Base-by-base conservation (phyloP, 1,140 invertebrate species). In the Brachionus rotundiformis region DNA sequence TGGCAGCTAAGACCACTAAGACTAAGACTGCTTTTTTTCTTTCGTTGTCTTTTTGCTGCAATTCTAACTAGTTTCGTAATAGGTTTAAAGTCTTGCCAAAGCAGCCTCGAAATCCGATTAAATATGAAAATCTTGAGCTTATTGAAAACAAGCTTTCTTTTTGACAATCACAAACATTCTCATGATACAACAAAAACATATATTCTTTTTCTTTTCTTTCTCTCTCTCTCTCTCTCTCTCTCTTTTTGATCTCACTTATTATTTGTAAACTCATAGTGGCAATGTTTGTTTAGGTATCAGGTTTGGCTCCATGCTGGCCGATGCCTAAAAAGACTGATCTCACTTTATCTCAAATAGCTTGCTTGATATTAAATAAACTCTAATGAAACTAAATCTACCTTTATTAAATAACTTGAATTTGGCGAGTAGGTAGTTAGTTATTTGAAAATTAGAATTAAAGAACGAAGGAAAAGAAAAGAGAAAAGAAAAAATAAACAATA, bases 241-340 rank as follows among this genome's bases (percentile, higher is more conserved):
- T 59, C 49, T 54, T 54, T 54, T 54, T 54, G 47, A 54, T 54
- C 47, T 54, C 47, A 16, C 19, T 54, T 54, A 54, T 54, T 54
- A 54, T 54, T 54, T 54, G 47, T 19, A 54, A 19, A 54, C 33
- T 73, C 68, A 39, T 73, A 29, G 68, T 27, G 68, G 8, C 44
- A 73, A 73, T 73, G 68, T 73, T 73, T 73, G 29, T 73, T 73
- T 73, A 73, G 41, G 8, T 73, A 73, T 73, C 68, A 73, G 25
- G 68, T 73, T 73, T 44, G 19, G 63, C 33, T 16, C 27, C 68
- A 47, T 73, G 29, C 68, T 47, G 68, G 36, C 29, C 10, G 29
- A 29, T 29, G 13, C 61, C 7, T 63, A 29, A 63, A 63, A 68
- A 27, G 29, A 63, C 23, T 27, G 59, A 63, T 29, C 13, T 27